These are phyloP conservation scores for Caenorhabditis sp. DNA, from an alignment of 2,888 invertebrate genomes.

Conservation along the genomic window DNA sequence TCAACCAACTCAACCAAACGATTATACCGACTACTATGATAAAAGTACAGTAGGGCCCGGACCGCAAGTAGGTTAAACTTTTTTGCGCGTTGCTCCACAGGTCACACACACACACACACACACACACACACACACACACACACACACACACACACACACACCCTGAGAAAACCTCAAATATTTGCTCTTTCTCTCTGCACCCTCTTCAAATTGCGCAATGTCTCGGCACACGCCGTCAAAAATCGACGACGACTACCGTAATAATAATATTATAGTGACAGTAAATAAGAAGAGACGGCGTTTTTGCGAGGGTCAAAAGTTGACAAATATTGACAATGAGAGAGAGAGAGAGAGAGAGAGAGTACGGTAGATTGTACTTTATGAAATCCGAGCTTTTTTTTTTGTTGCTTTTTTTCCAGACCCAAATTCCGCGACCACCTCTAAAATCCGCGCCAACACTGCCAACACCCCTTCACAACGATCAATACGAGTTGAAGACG, in stretches of 20 bases:
- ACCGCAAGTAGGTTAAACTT: neutral
- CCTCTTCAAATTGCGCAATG: neutral
- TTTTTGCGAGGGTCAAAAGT: neutral
- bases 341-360: neutral
- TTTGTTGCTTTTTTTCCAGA: conserved; percentile 24
- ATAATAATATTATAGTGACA: neutral
- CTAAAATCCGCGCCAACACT: neutral
- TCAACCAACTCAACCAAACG: neutral
- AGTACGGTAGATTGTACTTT: conserved; percentile 12
- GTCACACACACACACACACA: too few species aligned
- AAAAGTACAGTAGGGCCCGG: neutral
- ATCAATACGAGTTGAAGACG: neutral
- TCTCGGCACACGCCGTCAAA: neutral
- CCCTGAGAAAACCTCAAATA: neutral
- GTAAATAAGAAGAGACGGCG: neutral
- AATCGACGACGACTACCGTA: neutral
- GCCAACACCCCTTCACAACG: neutral
- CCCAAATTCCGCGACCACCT: conserved; percentile 48
- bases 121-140: too few species aligned
- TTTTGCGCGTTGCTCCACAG: neutral
- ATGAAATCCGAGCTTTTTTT: conserved; percentile 1
- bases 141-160: too few species aligned
- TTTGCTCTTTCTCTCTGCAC: neutral
- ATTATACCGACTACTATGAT: neutral
- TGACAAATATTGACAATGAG: neutral